Evolutionary conservation across 2,113 vertebrate species (phyloP).

Genomic region (Rhagologus leucostigma): DNA sequence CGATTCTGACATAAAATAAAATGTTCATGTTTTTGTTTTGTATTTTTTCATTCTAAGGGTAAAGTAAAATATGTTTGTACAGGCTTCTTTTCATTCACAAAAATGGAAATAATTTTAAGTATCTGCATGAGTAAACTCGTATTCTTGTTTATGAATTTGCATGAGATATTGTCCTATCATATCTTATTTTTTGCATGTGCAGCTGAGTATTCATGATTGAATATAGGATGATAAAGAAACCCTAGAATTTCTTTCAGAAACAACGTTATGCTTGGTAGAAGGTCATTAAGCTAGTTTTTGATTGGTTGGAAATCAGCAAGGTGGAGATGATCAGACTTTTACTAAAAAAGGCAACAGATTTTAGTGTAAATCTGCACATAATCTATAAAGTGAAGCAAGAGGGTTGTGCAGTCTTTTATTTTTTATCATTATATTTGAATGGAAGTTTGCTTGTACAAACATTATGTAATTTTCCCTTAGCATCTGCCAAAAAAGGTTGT

Average conservation of each 20-base stretch:
- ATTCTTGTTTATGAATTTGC: constrained; percentile 57
- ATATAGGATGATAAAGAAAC: constrained; percentile 55
- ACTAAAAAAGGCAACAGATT: constrained; percentile 25
- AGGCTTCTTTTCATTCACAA: constrained; percentile 67
- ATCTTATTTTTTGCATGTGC: constrained; percentile 46
- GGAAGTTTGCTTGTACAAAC: constrained; percentile 22
- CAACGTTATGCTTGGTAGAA: constrained; percentile 50
- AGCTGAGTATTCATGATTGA: constrained; percentile 53
- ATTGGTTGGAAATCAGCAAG: constrained; percentile 49
- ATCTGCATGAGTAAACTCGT: constrained; percentile 25
- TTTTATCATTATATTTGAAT: constrained; percentile 55
- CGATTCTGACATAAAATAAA: constrained; percentile 64
- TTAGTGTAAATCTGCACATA: constrained; percentile 38
- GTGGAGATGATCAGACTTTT: constrained; percentile 48
- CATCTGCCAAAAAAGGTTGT: constrained; percentile 42
- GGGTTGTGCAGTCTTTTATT: constrained; percentile 26
- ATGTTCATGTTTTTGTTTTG: constrained; percentile 32
- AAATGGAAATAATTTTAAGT: constrained; percentile 60
- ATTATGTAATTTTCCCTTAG: constrained; percentile 17
- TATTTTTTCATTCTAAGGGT: constrained; percentile 53
- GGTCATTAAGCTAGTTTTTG: constrained; percentile 53
- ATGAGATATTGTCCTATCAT: constrained; percentile 56
- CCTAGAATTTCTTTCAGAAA: constrained; percentile 47
- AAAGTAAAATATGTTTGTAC: constrained; percentile 57
- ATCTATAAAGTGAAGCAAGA: constrained; percentile 56